These are phyloP conservation scores for Pachycephala philippinensis DNA, from an alignment of 2,113 vertebrate species.

Conservation along the genomic window DNA sequence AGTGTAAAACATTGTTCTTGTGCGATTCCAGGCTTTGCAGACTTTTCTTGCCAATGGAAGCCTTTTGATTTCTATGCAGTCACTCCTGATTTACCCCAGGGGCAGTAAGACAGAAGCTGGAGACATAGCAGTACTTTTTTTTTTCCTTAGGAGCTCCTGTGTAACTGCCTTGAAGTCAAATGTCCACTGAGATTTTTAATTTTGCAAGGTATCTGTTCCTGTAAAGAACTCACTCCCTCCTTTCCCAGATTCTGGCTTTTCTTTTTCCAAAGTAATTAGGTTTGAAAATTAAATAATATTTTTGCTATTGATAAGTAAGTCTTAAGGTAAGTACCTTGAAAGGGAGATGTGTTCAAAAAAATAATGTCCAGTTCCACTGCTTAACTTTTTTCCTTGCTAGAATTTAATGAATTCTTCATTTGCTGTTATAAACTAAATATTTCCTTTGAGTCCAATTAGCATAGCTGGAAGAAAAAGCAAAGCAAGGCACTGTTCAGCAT, in stretches of 20 bases:
- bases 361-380: slow-evolving; percentile 17
- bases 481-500: slow-evolving; percentile 74
- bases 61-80: slow-evolving; percentile 14
- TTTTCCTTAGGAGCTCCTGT: not conserved
- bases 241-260: not conserved
- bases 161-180: not conserved
- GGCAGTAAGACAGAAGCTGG: not conserved
- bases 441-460: slow-evolving; percentile 84
- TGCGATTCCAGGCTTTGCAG: not conserved
- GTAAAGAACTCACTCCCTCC: not conserved
- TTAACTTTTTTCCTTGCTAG: slow-evolving; percentile 58
- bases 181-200: not conserved
- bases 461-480: slow-evolving; percentile 77
- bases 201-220: not conserved
- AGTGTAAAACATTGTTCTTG: not conserved
- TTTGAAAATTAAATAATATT: slow-evolving; percentile 59
- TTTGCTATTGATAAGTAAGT: slow-evolving; percentile 43
- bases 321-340: slow-evolving; percentile 54
- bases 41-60: not conserved
- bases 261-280: not conserved
- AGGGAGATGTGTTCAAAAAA: slow-evolving; percentile 2
- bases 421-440: slow-evolving; percentile 79
- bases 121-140: not conserved
- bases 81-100: slow-evolving; percentile 11
- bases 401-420: slow-evolving; percentile 80